These are phyloP conservation scores for Strigamia crassipes DNA, from an alignment of 2,888 invertebrate species.

Conservation along the genomic window DNA sequence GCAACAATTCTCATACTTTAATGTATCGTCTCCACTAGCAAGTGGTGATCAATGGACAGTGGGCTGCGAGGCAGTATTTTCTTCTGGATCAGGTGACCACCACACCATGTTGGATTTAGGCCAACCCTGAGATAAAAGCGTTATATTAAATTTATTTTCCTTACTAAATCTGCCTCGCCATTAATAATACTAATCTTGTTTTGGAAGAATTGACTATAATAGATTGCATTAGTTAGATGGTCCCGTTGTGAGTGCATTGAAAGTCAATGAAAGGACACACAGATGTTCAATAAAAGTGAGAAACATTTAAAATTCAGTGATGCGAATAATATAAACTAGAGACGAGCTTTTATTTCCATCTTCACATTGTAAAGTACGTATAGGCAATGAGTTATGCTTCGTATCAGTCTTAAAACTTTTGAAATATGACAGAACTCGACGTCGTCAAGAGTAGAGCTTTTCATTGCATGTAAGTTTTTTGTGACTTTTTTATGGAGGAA, in stretches of 20 bases:
- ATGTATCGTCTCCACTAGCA: too few relatives aligned
- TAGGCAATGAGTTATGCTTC: background rate
- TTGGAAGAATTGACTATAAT: background rate
- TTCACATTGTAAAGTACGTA: background rate
- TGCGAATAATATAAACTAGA: background rate
- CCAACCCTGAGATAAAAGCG: background rate
- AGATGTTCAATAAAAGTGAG: too few relatives aligned
- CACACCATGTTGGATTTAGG: background rate
- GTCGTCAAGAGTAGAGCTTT: background rate
- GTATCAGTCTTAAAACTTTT: constrained; percentile 21
- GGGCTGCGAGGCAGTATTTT: background rate
- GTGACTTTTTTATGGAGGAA: constrained; percentile 21
- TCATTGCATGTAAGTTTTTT: constrained; percentile 21
- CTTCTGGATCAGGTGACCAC: background rate
- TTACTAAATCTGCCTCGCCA: background rate
- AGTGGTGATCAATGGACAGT: background rate
- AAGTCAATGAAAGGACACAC: too few relatives aligned
- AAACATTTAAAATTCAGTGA: background rate
- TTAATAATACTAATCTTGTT: background rate
- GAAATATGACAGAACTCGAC: constrained; percentile 11
- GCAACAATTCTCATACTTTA: background rate
- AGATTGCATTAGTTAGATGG: too few relatives aligned
- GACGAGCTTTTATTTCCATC: background rate
- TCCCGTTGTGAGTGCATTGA: too few relatives aligned
- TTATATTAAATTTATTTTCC: background rate